Evolutionary conservation across 2,113 vertebrate species (phyloP), one percentile per base, ranked within the genome.

Genomic region (Panthera tigris): DNA sequence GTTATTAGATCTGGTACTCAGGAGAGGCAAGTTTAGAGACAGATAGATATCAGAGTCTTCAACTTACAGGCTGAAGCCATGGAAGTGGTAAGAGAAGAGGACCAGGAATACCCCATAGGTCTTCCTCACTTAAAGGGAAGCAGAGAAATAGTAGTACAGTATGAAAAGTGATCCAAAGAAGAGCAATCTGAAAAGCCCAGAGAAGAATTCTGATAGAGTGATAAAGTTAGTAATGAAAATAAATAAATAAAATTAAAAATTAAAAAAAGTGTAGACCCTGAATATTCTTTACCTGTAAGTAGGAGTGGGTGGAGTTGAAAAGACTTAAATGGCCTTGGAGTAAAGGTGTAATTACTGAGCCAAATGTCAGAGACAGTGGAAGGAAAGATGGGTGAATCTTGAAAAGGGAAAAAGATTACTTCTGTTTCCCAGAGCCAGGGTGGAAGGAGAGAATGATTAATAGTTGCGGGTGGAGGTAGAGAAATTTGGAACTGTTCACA

Each of bases 351-450:
- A 52, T 74, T 76, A 86, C 66, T 55, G 25, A 96, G 68, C 91
- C 96, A 97, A 96, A 31, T 9, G 31, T 90, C 57, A 90, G 74
- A 89, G 91, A 92, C 41, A 86, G 63, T 80, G 69, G 84, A 80
- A 95, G 87, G 57, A 80, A 94, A 95, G 39, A 74, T 41, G 71
- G 74, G 89, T 81, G 57, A 81, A 29, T 8, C 19, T 94, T 55
- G n/a, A 76, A 69, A 48, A 57, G 19, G 63, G 36, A 48, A 61
- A 92, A 73, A n/a, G 52, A 86, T 29, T 29, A 55, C 19, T 79
- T 48, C 14, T 74, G 39, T 80, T 76, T 95, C 66, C 92, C 61
- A 88, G 84, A 92, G 33, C 29, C 39, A 57, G 55, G 13, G 27
- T 83, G 84, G 63, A 69, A 93, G 57, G 89, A 81, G 8, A 87